Base-by-base conservation (phyloP, 2,797 vertebrate genomes). In the Xiphorhynchus erythropygius region DNA sequence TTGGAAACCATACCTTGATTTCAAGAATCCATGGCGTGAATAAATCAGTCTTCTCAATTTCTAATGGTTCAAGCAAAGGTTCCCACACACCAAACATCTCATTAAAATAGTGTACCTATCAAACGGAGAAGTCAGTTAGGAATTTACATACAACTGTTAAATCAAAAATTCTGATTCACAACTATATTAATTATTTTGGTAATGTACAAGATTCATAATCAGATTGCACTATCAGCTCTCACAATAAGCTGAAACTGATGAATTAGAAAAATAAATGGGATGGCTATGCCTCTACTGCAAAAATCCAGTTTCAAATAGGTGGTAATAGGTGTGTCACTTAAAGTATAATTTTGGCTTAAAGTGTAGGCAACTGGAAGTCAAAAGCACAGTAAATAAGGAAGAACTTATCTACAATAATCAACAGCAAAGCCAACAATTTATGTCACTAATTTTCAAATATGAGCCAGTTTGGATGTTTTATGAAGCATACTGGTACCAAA, bases 51-150 rank as follows among this genome's bases (percentile, higher is more conserved):
- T 97, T 98, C 80, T 99, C 98, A 92, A 99, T 98, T 97, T 99
- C 99, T 82, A 99, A 96, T 0, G 99, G 99, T 96, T 99, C 99
- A 96, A 99, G 98, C 84, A 99, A 98, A 11, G 99, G 99, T 65
- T 99, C 99, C 99, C 99, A 99, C 16, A 99, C 99, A 10, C 99
- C 99, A 98, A 99, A 97, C 92, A 99, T 96, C 97, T 99, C 99
- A 55, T 99, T 99, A 95, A 98, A 99, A 97, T 99, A 99, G 96
- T 99, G 98, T 33, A 99, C 98, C 99, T 99, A 93, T 28, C 25
- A 15, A 55, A 95, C 14, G 46, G 83, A 95, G n/a, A 81, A 84
- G 52, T 47, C 16, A 82, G 39, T 63, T 50, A 87, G 67, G 22
- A 87, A 92, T 42, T 64, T n/a, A 68, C 2, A 74, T 19, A 46